Percentiles rank a stretch among this genome's conserved stretches.
Evolutionary conservation across 2,797 vertebrate genomes (phyloP).

Genomic region (Lacerta bilineata): DNA sequence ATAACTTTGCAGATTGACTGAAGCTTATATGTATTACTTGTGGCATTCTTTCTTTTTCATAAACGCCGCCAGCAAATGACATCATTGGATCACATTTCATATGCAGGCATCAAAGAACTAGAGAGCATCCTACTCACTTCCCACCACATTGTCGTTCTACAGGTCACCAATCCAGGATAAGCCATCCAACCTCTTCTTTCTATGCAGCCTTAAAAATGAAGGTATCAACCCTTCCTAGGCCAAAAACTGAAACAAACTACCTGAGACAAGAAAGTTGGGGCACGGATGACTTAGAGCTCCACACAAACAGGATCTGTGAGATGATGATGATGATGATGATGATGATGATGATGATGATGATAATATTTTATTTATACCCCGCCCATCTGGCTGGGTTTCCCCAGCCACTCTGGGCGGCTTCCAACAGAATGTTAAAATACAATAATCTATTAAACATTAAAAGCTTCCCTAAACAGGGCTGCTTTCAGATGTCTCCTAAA

Average conservation of each 20-base stretch:
- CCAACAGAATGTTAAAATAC: no score
- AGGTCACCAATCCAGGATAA: neutral
- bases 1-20: neutral
- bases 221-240: neutral
- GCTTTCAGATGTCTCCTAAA: no score
- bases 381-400: no score
- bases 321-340: neutral
- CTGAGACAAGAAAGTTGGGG: neutral
- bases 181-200: neutral
- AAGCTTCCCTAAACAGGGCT: no score
- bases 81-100: slow-evolving; percentile 19
- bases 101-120: neutral
- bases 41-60: neutral
- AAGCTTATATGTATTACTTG: slow-evolving; percentile 5
- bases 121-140: neutral
- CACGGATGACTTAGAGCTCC: neutral
- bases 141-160: neutral
- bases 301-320: neutral
- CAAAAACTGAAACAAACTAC: neutral
- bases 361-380: no score
- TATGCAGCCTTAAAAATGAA: neutral
- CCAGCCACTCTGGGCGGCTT: no score
- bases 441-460: no score
- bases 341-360: no score
- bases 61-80: slow-evolving; percentile 1